A percentile compares a stretch with the other conserved stretches of the same genome.
Evolutionary conservation across 92 coral and sea anemone species (phyloP).

Genomic region (Epizoanthus scotinus): DNA sequence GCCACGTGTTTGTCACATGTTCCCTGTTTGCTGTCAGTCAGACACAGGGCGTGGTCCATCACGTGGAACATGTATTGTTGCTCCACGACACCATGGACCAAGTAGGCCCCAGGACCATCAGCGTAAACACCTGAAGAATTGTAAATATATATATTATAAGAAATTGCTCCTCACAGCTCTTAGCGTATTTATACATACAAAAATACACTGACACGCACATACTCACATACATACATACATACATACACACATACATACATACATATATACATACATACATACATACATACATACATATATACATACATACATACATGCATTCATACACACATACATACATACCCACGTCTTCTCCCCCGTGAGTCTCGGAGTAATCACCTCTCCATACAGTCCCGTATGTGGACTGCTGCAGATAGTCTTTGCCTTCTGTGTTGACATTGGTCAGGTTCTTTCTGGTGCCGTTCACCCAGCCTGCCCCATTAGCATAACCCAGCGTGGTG

Average conservation of each 20-base stretch:
- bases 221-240: neutral
- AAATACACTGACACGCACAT: neutral
- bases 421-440: slow-evolving; percentile 63
- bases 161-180: neutral
- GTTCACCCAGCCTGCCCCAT: slow-evolving; percentile 61
- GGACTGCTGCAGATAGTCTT: slow-evolving; percentile 63
- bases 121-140: slow-evolving; percentile 80
- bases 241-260: neutral
- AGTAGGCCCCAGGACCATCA: slow-evolving; percentile 86
- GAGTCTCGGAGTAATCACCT: slow-evolving; percentile 51
- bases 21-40: slow-evolving; percentile 73
- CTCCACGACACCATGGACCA: slow-evolving; percentile 90
- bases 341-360: slow-evolving; percentile 81
- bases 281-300: no score
- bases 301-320: no score
- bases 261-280: neutral
- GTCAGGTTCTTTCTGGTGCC: slow-evolving; percentile 63
- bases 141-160: neutral
- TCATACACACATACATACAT: slow-evolving; percentile 3
- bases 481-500: slow-evolving; percentile 68
- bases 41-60: slow-evolving; percentile 93
- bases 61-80: no score
- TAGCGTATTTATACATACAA: neutral
- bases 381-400: slow-evolving; percentile 44
- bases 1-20: slow-evolving; percentile 69